Evolutionary conservation across 2,113 vertebrate genomes (phyloP), one percentile per base, ranked within the genome.

Genomic region (Epinephelus lanceolatus): DNA sequence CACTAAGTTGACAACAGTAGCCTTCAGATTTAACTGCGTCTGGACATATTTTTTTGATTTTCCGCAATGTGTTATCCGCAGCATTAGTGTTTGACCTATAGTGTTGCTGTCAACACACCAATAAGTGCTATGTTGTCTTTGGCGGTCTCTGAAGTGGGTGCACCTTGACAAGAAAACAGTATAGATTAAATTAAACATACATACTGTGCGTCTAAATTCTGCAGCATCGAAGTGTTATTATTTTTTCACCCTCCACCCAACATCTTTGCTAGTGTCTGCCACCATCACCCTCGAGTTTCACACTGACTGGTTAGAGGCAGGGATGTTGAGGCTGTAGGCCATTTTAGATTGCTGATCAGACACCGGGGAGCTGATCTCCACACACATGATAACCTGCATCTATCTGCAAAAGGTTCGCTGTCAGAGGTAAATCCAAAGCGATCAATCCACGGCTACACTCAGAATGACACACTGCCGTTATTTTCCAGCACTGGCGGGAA

Each of bases 301-400:
- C 21, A 0, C 68, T 72, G 67, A 15, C 5, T 72, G 49, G 53
- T 76, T 68, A 17, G 21, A 70, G 45, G 70, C 60, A 17, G 51
- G 21, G 23, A 14, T 33, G 25, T 11, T 65, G 42, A 65, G 45
- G 65, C 66, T 76, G 33, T 68, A 47, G 70, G 71, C 76, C 56
- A 12, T 78, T 81, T 79, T 9, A 78, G 47, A 71, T 74, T 66
- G 47, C 45, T 71, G 71, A 83, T 80, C 80, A 83, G 71, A 80
- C 27, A 30, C 2, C 5, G 14, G 37, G 49, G 37, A 52, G 60
- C 59, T 30, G 51, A 71, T 68, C 71, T 73, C 60, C 19, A 56
- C 60, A 45, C 68, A 37, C 66, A 62, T 19, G 5, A 75, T 79
- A 60, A 79, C 57, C 12, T 37, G 61, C 72, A 70, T 63, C 67